phyloP scores from a whole-genome alignment of 2,888 invertebrate species.

The Acronicta psi region DNA sequence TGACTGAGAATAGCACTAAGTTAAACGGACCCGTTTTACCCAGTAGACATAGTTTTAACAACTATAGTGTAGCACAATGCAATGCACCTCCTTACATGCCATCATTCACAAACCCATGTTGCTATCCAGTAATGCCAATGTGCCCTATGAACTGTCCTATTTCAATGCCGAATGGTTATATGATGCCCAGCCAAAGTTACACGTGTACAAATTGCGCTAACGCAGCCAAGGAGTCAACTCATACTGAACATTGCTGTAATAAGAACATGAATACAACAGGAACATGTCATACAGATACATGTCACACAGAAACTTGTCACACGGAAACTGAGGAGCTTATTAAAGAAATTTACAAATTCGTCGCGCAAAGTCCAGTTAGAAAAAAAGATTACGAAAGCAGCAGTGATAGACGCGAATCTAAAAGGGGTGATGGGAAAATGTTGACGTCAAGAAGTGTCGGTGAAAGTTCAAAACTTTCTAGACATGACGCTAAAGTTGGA shows the following conservation, averaged over 20 bases:
- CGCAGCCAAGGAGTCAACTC: slow-evolving; percentile 59
- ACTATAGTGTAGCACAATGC: slow-evolving; percentile 38
- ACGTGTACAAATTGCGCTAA: slow-evolving; percentile 71
- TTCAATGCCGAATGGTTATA: slow-evolving; percentile 69
- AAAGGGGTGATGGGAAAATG: slow-evolving; percentile 31
- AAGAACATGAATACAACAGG: slow-evolving; percentile 49
- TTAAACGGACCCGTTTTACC: slow-evolving; percentile 52
- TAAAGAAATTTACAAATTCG: slow-evolving; percentile 82
- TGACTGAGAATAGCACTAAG: slow-evolving; percentile 49
- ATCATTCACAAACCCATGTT: slow-evolving; percentile 73
- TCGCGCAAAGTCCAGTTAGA: slow-evolving; percentile 69
- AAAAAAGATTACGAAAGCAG: slow-evolving; percentile 48
- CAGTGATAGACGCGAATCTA: slow-evolving; percentile 27
- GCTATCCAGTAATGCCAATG: slow-evolving; percentile 77
- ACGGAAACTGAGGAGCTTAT: slow-evolving; percentile 79
- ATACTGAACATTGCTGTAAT: slow-evolving; percentile 54
- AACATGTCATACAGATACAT: slow-evolving; percentile 25
- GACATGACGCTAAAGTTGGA: slow-evolving; percentile 76
- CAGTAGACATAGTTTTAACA: slow-evolving; percentile 64
- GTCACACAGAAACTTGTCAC: slow-evolving; percentile 23
- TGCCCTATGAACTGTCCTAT: slow-evolving; percentile 74
- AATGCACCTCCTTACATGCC: slow-evolving; percentile 58
- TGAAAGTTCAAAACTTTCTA: slow-evolving; percentile 64
- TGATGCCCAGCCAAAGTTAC: slow-evolving; percentile 71
- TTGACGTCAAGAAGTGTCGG: slow-evolving; percentile 70